Conservation (phyloP, 2,113 vertebrate species). For the Alligator mississippiensis region DNA sequence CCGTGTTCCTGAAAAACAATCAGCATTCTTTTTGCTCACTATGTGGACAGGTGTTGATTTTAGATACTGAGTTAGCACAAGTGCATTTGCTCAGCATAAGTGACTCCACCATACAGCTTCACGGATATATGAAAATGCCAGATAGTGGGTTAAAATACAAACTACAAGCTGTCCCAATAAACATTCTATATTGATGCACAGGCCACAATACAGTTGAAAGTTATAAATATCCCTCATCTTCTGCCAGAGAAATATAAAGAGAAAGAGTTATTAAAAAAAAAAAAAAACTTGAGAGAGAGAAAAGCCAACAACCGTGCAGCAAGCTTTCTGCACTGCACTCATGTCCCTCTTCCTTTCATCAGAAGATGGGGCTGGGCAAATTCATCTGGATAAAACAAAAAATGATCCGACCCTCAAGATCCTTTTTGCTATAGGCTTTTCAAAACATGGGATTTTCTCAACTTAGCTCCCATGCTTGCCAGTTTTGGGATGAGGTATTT, state of each 20-base stretch:
- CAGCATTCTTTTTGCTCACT: too few species aligned
- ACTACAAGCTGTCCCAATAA: rapidly evolving
- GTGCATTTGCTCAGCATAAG: neutral
- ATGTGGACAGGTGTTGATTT: rapidly evolving
- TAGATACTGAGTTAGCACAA: rapidly evolving
- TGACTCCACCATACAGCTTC: neutral
- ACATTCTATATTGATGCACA: neutral
- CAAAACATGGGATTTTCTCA: neutral
- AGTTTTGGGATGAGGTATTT: neutral
- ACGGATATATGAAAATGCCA: rapidly evolving
- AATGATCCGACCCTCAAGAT: neutral
- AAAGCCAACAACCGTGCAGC: too few species aligned
- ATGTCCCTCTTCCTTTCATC: neutral
- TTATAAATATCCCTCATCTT: rapidly evolving
- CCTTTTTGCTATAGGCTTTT: neutral
- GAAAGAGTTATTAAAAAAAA: neutral
- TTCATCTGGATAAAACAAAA: neutral
- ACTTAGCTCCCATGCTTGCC: neutral
- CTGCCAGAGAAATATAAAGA: rapidly evolving
- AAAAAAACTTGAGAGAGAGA: too few species aligned
- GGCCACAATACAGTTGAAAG: rapidly evolving
- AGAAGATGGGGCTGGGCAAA: neutral
- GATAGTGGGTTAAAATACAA: neutral
- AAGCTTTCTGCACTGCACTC: too few species aligned
- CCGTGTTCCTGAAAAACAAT: rapidly evolving